Percentiles rank a stretch among this genome's conserved stretches.
These are phyloP conservation scores for Brachylomia viminalis DNA, from an alignment of 2,888 invertebrate genomes.

Conservation along the genomic window DNA sequence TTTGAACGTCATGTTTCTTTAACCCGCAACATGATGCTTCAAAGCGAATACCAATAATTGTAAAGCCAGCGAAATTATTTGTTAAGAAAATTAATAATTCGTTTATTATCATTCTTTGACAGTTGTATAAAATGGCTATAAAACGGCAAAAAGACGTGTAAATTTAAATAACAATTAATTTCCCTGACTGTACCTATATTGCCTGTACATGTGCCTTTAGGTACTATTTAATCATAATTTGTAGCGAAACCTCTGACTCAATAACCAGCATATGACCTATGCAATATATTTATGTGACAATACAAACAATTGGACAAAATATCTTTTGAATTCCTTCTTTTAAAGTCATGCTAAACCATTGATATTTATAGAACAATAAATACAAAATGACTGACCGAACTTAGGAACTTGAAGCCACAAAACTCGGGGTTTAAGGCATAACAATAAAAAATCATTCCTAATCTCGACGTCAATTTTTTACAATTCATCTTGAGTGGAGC, in stretches of 20 bases:
- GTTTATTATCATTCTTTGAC: too few species aligned
- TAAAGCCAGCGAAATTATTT: too few species aligned
- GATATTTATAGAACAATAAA: slow-evolving; percentile 34
- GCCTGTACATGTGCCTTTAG: too few species aligned
- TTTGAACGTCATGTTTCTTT: neutral
- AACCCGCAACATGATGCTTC: neutral
- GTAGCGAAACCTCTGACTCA: neutral
- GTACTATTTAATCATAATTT: neutral
- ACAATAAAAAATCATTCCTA: slow-evolving; percentile 70
- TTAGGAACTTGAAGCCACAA: slow-evolving; percentile 38
- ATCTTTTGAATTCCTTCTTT: neutral
- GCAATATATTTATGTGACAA: neutral
- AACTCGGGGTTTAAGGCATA: slow-evolving; percentile 47
- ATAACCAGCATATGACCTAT: neutral
- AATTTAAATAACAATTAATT: too few species aligned
- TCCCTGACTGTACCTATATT: too few species aligned
- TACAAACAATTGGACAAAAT: neutral
- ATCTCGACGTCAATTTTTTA: slow-evolving; percentile 81
- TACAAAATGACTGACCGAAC: slow-evolving; percentile 38
- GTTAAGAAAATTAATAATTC: too few species aligned
- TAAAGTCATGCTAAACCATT: neutral
- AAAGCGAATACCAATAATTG: neutral
- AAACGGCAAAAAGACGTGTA: too few species aligned
- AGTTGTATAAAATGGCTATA: too few species aligned
- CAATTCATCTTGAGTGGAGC: slow-evolving; percentile 83